Evolutionary conservation across 2,888 invertebrate genomes (phyloP), one percentile per base, ranked within the genome.

Genomic region (Halocaridina rubra): DNA sequence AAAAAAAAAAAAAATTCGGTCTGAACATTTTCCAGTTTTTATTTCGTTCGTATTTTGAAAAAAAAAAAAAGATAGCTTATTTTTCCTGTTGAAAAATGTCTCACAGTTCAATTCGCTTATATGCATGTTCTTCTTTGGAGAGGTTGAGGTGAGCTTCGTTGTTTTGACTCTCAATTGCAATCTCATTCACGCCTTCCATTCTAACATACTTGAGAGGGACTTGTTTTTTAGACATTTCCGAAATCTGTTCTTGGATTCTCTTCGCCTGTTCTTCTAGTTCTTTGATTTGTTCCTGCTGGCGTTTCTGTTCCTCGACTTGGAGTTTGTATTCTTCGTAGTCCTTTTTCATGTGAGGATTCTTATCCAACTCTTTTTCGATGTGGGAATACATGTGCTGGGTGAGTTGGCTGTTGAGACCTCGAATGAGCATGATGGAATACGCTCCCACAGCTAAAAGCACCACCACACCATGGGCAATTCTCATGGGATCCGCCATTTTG

Each of bases 331-430:
- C 32, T 64, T 80, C 75, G 29, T 76, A 61, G 69, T 86, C 86
- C 1, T 79, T 24, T 64, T 61, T 29, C 80, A 86, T 79, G 76
- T 64, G 27, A 10, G 86, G 86, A 33, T 86, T 86, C 5, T 61
- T 39, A 3, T 82, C 64, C 76, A 86, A 32, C 13, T 86, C 82
- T 1, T 57, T 10, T 69, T 82, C 46, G 30, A 86, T 27, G 19
- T 19, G 39, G 29, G 79, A 46, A 32, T 64, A 69, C 24, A 82
- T 24, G 29, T 82, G 76, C 2, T 39, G 7, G 5, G 75, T 53
- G 57, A 86, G 33, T 1, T 79, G 79, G 4, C 33, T 30, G 76
- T 76, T 82, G 59, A 86, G 46, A 8, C 71, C 76, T 8, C 77
- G 75, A 33, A 82, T 57, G 10, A 86, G 16, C 33, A 75, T 27